These are phyloP conservation scores for Alces alces DNA, from an alignment of 2,113 vertebrate species.

Conservation along the genomic window DNA sequence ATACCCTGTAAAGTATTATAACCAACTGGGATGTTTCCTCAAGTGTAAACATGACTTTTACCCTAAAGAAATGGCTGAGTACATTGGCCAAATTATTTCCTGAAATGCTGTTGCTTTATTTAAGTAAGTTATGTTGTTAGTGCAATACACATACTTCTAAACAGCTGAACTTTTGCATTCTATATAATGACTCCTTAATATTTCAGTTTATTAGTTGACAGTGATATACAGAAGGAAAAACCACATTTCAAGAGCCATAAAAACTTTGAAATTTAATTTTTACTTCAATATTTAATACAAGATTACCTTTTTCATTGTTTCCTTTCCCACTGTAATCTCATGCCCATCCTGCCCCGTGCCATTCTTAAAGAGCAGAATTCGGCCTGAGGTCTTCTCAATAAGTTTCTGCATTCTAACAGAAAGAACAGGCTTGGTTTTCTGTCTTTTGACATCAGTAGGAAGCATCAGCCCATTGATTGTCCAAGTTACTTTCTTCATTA, in stretches of 20 bases:
- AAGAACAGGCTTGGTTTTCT: conserved; percentile 66
- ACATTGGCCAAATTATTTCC: not conserved
- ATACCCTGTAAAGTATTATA: not conserved
- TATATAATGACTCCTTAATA: not conserved
- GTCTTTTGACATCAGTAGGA: conserved; percentile 68
- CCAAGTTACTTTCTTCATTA: conserved; percentile 75
- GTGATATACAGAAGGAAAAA: not conserved
- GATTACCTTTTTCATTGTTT: conserved; percentile 71
- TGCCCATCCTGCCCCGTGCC: conserved; percentile 51
- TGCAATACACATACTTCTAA: not conserved
- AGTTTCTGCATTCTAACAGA: conserved; percentile 63
- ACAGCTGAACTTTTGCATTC: not conserved
- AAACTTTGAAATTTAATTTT: not conserved
- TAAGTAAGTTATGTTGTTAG: not conserved
- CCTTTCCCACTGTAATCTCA: conserved; percentile 53
- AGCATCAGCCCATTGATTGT: conserved; percentile 71
- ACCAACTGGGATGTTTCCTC: not conserved
- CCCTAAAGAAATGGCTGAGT: not conserved
- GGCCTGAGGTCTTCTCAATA: conserved; percentile 46
- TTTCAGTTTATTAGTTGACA: not conserved
- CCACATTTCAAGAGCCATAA: not conserved
- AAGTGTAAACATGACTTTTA: not conserved
- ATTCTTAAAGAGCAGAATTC: conserved; percentile 73
- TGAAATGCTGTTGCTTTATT: not conserved
- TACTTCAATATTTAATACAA: not conserved